These are phyloP conservation scores for Platyscapa corneri DNA, from an alignment of 1,140 invertebrate species.

Conservation along the genomic window DNA sequence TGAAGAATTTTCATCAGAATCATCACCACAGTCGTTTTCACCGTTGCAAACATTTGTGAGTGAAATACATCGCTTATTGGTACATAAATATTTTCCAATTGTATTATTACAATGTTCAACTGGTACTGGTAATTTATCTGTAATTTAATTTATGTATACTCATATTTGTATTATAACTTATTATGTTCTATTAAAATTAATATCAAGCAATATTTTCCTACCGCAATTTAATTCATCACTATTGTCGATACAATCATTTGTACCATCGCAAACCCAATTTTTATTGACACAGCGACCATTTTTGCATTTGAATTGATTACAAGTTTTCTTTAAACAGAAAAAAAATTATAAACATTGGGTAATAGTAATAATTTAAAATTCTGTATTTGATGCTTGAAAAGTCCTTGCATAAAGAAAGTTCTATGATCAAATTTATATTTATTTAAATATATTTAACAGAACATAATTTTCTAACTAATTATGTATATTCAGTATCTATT, in stretches of 20 bases:
- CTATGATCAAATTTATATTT: too few relatives aligned
- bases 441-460: too few relatives aligned
- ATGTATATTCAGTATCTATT: too few relatives aligned
- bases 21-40: slow-evolving; percentile 84
- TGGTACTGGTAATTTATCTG: slow-evolving; percentile 52
- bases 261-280: slow-evolving; percentile 80
- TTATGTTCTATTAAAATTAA: not conserved
- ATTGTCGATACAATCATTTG: slow-evolving; percentile 79
- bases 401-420: too few relatives aligned
- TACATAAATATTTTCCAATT: slow-evolving; percentile 69
- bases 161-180: not conserved
- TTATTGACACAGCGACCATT: slow-evolving; percentile 78
- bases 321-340: slow-evolving; percentile 52
- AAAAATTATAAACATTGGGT: not conserved
- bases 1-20: slow-evolving; percentile 76
- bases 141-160: not conserved
- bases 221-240: slow-evolving; percentile 81
- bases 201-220: slow-evolving; percentile 61
- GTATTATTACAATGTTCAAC: slow-evolving; percentile 67
- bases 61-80: slow-evolving; percentile 80
- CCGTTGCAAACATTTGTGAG: slow-evolving; percentile 81
- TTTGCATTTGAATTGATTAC: slow-evolving; percentile 75
- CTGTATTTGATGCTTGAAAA: too few relatives aligned
- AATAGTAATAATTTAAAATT: too few relatives aligned
- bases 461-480: too few relatives aligned